Percentiles rank a stretch among this genome's conserved stretches.
These are phyloP conservation scores for Eugnorisma glareosa DNA, from an alignment of 2,888 invertebrate species.

Conservation along the genomic window DNA sequence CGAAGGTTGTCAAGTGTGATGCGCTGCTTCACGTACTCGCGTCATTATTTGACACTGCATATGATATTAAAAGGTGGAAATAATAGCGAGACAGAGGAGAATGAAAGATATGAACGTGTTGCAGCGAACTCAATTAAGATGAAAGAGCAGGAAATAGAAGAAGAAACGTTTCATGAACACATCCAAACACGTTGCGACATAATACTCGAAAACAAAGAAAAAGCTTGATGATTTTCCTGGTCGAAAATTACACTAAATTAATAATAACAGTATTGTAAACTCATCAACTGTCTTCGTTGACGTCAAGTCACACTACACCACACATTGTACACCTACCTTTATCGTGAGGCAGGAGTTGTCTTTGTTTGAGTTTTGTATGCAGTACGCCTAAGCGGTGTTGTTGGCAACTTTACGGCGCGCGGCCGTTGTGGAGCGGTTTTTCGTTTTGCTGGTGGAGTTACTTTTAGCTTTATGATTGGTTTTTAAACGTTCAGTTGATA, in stretches of 20 bases:
- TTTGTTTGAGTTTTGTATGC: conserved; percentile 53
- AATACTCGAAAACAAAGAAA: background rate
- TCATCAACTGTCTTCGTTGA: background rate
- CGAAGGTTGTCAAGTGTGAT: background rate
- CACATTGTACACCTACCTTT: conserved; percentile 1
- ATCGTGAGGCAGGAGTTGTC: conserved; percentile 2
- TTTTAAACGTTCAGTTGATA: background rate
- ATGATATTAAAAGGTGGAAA: too few species aligned
- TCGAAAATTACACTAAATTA: background rate
- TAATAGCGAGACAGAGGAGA: too few species aligned
- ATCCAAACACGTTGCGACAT: background rate
- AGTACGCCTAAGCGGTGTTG: conserved; percentile 51
- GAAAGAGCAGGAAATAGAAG: background rate
- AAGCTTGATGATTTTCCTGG: background rate
- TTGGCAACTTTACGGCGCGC: conserved; percentile 36
- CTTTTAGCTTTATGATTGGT: conserved; percentile 37
- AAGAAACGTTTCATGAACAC: background rate
- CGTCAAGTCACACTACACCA: background rate
- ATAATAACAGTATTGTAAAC: background rate
- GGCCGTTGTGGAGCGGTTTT: conserved; percentile 17
- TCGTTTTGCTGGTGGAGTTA: background rate
- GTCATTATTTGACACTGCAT: background rate
- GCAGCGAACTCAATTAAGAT: background rate
- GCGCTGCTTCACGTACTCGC: background rate
- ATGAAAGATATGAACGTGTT: too few species aligned